Evolutionary conservation across 2,888 invertebrate species (phyloP), one percentile per base, ranked within the genome.

Genomic region (Xylota sylvarum): DNA sequence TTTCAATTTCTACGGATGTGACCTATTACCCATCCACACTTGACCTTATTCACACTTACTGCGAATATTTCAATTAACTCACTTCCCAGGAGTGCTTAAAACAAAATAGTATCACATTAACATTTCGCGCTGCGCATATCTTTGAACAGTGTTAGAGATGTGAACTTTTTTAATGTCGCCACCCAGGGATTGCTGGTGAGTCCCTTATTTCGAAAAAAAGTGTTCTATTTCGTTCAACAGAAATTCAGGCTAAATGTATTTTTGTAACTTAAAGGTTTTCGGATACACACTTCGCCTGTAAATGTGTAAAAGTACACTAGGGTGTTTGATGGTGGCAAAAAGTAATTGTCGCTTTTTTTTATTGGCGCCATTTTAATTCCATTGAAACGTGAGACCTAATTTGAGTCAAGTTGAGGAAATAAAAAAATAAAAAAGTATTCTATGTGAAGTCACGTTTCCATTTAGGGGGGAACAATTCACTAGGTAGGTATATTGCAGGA

Each of bases 51-150:
- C 30, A 14, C n/a, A 48, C 37, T 52, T 23, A 35, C 46, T 32
- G 10, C n/a, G 35, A 46, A 46, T 73, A 46, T 50, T 62, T 40
- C 50, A 73, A 73, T 62, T 73, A 73, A 52, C 40, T 50, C 62
- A 62, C 7, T 4, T 37, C 50, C 40, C 62, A 19, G 27, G 50
- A 48, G 73, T 32, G 35, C 12, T 52, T n/a, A 7, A 2, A 69
- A 69, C n/a, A 55, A 58, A n/a, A 6, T 3, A 14, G 52, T 55
- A 43, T 27, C 30, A 56, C 56, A 69, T 69, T 56, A 43, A 30
- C 56, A 70, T 43, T 70, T 56, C 6, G 23, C 14, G n/a, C 43
- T 27, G 23, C 32, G 27, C n/a, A 30, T 30, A 52, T 27, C 30
- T 10, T 32, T 64, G 17, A 64, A 7, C 52, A 30, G 14, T 4